phyloP scores from a whole-genome alignment of 2,113 vertebrate genomes.

The Trinectes maculatus region DNA sequence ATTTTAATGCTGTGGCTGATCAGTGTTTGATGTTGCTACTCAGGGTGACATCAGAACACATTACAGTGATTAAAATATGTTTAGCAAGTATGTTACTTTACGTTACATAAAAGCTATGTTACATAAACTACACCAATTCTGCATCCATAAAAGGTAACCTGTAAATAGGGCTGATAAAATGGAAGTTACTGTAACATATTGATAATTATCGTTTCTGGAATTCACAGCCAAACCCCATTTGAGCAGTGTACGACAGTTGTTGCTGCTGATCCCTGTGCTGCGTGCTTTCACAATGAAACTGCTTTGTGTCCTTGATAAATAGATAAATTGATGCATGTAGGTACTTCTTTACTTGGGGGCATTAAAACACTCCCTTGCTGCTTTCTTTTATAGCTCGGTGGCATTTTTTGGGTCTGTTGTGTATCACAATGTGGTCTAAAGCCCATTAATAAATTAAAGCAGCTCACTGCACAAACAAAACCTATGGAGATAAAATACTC shows the following conservation, averaged over 20 bases:
- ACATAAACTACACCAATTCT: neutral
- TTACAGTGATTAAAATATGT: neutral
- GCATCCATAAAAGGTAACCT: neutral
- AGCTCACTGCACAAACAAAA: constrained; percentile 36
- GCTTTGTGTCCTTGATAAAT: constrained; percentile 30
- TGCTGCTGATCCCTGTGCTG: neutral
- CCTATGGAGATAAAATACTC: constrained; percentile 23
- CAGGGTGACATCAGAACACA: too few relatives aligned
- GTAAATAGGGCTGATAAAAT: neutral
- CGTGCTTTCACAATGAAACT: constrained; percentile 3
- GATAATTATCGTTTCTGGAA: neutral
- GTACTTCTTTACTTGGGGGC: constrained; percentile 32
- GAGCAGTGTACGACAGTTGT: neutral
- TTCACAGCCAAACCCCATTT: neutral
- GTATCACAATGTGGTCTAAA: constrained; percentile 44
- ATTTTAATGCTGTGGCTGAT: neutral
- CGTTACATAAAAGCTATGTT: too few relatives aligned
- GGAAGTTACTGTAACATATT: neutral
- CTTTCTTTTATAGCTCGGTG: constrained; percentile 25
- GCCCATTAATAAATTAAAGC: constrained; percentile 55
- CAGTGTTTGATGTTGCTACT: too few relatives aligned
- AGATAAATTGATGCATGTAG: constrained; percentile 41
- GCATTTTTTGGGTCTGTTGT: constrained; percentile 30
- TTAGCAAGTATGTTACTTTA: too few relatives aligned
- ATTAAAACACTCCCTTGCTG: constrained; percentile 30